phyloP scores from a whole-genome alignment of 2,888 invertebrate species.

The Rugalucina vietnamica region DNA sequence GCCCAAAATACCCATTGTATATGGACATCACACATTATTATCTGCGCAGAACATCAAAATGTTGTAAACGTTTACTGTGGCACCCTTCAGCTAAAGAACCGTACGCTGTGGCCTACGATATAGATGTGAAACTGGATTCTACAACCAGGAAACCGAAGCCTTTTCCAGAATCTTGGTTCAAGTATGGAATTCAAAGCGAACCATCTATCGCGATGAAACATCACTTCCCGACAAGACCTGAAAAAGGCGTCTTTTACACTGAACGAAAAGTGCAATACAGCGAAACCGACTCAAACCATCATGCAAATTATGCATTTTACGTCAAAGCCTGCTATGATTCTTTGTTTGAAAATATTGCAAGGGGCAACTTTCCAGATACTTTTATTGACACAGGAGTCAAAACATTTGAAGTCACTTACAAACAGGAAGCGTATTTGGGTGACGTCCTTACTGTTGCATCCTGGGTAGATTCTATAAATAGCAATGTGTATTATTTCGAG shows the following conservation, averaged over 20 bases:
- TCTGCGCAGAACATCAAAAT: constrained; percentile 32
- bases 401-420: constrained; percentile 35
- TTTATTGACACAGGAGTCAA: constrained; percentile 31
- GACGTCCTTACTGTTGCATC: constrained; percentile 40
- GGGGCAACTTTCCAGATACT: not conserved
- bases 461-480: constrained; percentile 24
- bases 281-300: constrained; percentile 45
- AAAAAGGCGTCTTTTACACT: not conserved
- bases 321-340: constrained; percentile 29
- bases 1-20: constrained; percentile 39
- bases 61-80: not conserved
- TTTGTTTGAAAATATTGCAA: constrained; percentile 37
- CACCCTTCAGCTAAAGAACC: constrained; percentile 24
- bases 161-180: constrained; percentile 36
- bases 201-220: constrained; percentile 20
- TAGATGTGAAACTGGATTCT: constrained; percentile 49
- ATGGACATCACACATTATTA: constrained; percentile 21
- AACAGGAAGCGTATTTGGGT: constrained; percentile 39
- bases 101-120: constrained; percentile 9
- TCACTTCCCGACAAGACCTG: constrained; percentile 21
- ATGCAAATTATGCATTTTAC: constrained; percentile 42
- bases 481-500: constrained; percentile 40
- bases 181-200: constrained; percentile 21
- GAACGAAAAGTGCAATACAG: constrained; percentile 32
- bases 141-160: constrained; percentile 42